Conservation (phyloP, 2,797 vertebrate species). For the Hapalemur alaotrensis region DNA sequence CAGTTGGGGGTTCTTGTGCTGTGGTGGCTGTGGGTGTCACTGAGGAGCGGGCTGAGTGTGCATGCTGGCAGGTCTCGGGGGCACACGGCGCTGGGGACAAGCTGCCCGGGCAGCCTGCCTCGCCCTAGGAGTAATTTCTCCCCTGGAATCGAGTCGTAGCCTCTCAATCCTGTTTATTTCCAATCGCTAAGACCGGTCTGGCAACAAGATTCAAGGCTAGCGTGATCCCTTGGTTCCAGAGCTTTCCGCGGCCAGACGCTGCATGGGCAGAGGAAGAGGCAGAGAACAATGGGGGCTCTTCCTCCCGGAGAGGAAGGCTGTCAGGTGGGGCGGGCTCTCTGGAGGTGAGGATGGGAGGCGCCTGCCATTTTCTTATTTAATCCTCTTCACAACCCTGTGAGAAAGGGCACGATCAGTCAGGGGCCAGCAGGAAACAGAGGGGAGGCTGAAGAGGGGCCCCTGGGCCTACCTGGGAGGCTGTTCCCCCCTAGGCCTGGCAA, state of each 20-base stretch:
- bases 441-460: neutral
- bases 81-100: neutral
- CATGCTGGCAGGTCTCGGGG: neutral
- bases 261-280: neutral
- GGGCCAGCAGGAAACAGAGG: neutral
- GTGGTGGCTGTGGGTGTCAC: neutral
- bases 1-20: neutral
- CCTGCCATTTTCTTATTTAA: neutral
- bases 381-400: neutral
- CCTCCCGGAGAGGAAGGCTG: neutral
- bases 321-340: neutral
- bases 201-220: neutral
- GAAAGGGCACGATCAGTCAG: neutral
- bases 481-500: neutral
- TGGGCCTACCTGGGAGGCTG: too few relatives aligned
- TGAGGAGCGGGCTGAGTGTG: neutral
- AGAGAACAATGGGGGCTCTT: neutral
- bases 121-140: neutral
- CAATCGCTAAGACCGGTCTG: neutral
- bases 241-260: neutral
- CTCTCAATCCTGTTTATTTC: neutral
- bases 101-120: neutral
- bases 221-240: neutral
- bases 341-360: neutral
- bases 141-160: neutral